A percentile compares a stretch with the other conserved stretches of the same genome.
Evolutionary conservation across 2,888 invertebrate species (phyloP).

Genomic region (Cataglyphis cursor): DNA sequence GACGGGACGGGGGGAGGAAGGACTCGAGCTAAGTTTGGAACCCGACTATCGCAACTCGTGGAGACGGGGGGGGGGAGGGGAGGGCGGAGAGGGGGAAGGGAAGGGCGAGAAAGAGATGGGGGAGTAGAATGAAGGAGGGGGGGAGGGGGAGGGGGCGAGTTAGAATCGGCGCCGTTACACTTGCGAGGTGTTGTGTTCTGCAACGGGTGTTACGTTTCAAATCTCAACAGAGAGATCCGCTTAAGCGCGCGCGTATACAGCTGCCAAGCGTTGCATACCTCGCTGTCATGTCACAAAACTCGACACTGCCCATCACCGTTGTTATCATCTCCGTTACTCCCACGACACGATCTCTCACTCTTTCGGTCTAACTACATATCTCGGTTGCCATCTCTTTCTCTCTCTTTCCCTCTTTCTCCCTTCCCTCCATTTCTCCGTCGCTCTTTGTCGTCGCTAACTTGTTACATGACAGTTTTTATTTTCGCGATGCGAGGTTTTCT

Average conservation of each 20-base stretch:
- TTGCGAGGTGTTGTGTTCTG: conserved; percentile 59
- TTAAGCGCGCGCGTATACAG: conserved; percentile 72
- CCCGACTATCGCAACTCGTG: conserved; percentile 36
- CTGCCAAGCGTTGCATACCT: conserved; percentile 78
- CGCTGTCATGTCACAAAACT: conserved; percentile 75
- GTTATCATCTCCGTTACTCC: conserved; percentile 52
- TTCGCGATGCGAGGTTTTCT: conserved; percentile 48
- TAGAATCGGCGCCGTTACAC: conserved; percentile 60
- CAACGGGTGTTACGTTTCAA: conserved; percentile 81
- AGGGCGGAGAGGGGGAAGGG: not conserved
- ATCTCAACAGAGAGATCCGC: conserved; percentile 77
- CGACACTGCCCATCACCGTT: conserved; percentile 71
- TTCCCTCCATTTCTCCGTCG: conserved; percentile 20
- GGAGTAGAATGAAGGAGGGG: not conserved
- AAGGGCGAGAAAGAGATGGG: not conserved
- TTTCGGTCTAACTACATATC: conserved; percentile 51
- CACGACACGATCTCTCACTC: conserved; percentile 33
- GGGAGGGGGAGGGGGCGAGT: not conserved
- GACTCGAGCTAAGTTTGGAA: conserved; percentile 64
- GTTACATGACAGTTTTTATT: conserved; percentile 65
- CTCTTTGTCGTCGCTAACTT: conserved; percentile 61
- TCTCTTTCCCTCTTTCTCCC: conserved; percentile 38
- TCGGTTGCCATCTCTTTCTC: conserved; percentile 52
- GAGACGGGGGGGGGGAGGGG: not conserved
- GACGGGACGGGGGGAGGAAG: conserved; percentile 15